phyloP scores from a whole-genome alignment of 1,140 invertebrate genomes.

The Bombus haemorrhoidalis region DNA sequence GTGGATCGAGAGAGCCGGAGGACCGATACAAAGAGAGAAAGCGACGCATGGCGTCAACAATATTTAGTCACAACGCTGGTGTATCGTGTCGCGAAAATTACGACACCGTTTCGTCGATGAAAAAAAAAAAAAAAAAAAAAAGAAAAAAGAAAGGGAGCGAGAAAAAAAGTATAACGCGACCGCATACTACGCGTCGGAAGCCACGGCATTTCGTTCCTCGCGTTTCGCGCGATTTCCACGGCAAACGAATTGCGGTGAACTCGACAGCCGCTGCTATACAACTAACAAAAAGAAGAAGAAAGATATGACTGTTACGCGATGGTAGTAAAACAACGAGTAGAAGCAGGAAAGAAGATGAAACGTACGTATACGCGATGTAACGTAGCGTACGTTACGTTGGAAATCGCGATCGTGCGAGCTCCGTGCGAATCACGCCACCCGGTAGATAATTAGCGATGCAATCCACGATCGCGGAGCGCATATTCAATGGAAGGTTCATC shows the following conservation, averaged over 20 bases:
- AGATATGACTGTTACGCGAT: neutral
- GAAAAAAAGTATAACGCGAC: constrained; percentile 25
- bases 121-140: constrained; percentile 19
- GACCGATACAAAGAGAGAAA: neutral
- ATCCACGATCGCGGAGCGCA: constrained; percentile 70
- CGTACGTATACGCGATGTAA: neutral
- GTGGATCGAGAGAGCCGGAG: neutral
- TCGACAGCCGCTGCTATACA: neutral
- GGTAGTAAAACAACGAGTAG: neutral
- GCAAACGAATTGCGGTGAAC: constrained; percentile 54
- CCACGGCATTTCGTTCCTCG: neutral
- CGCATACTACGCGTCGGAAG: constrained; percentile 40
- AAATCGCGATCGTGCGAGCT: neutral
- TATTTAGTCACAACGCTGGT: constrained; percentile 59
- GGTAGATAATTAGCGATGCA: constrained; percentile 78
- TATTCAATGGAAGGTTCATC: constrained; percentile 80
- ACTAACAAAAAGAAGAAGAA: neutral
- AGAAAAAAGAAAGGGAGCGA: neutral
- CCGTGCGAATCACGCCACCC: constrained; percentile 65
- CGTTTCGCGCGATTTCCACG: constrained; percentile 46
- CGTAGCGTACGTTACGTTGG: neutral
- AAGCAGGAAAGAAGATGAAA: no score
- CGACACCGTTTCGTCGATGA: constrained; percentile 54
- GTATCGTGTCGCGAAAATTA: constrained; percentile 65
- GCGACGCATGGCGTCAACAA: constrained; percentile 55